Conservation (phyloP, 1,140 invertebrate species). For the Microvelia longipes region DNA sequence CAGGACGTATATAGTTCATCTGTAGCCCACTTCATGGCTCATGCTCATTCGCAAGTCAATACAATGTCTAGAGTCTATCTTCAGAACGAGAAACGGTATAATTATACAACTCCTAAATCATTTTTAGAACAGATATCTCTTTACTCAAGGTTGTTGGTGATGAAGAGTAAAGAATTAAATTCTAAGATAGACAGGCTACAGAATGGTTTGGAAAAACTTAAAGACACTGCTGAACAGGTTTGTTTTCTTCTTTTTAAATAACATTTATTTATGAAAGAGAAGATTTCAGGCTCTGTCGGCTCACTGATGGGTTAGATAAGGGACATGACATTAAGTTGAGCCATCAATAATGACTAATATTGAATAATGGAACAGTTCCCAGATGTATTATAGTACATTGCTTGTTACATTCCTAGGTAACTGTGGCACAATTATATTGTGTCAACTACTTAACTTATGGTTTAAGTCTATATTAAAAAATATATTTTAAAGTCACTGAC, state of each 20-base stretch:
- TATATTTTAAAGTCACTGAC: too few relatives aligned
- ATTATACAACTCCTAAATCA: conserved; percentile 94
- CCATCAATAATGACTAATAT: too few relatives aligned
- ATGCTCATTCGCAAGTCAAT: conserved; percentile 85
- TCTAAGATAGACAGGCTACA: conserved; percentile 73
- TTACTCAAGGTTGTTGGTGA: conserved; percentile 69
- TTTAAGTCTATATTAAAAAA: too few relatives aligned
- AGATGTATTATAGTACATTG: too few relatives aligned
- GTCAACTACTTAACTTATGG: too few relatives aligned
- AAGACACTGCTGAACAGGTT: conserved; percentile 64
- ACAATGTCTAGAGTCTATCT: conserved; percentile 72
- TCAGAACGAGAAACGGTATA: conserved; percentile 77
- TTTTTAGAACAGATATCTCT: conserved; percentile 90
- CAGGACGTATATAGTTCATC: conserved; percentile 52
- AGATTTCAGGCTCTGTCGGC: too few relatives aligned
- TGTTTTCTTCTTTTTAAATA: neutral
- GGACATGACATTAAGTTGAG: too few relatives aligned
- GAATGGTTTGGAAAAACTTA: conserved; percentile 83
- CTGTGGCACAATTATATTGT: too few relatives aligned
- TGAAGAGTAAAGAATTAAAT: conserved; percentile 65
- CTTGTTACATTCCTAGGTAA: too few relatives aligned
- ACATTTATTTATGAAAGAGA: too few relatives aligned
- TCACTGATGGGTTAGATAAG: too few relatives aligned
- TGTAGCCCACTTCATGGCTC: conserved; percentile 83
- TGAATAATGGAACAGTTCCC: too few relatives aligned